Base-by-base conservation (phyloP, 2,113 vertebrate species). In the Casuarius casuarius region DNA sequence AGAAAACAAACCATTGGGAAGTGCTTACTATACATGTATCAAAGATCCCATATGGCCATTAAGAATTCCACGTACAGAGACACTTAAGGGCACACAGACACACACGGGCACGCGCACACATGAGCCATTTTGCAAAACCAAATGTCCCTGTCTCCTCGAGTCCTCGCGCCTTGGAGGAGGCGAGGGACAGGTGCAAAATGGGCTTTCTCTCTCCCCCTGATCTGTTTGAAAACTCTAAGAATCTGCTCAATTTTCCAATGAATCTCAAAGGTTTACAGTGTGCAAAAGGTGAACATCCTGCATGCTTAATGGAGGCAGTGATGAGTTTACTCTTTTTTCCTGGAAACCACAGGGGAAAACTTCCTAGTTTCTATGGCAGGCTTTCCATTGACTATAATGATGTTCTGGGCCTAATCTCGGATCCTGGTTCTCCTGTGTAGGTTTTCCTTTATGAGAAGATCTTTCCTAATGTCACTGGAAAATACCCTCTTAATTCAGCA, bases 1-100 rank as follows among this genome's bases (percentile, higher is more conserved):
- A 86, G 72, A 68, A 84, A 92, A 81, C 3, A n/a, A 89, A 29
- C 10, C 58, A 58, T 65, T 68, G 44, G n/a, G 81, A 91, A 80
- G n/a, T 16, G 35, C 68, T 68, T 82, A 12, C 26, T 66, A 4
- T 70, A 14, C 18, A 76, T 44, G 2, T 49, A 52, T 79, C 51
- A 62, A 88, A 77, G 26, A 6, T 81, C 31, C 42, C 17, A 17
- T 58, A 4, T 14, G 20, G 18, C 29, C 49, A 14, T 72, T 72
- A 40, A 78, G 48, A 71, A 58, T 33, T 72, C 48, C 42, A 15
- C 0, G 0, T 48, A 54, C 67, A 79, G 51, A 38, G 44, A 63
- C 6, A 23, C 14, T 42, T 67, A 38, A 48, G 42, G 56, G 48
- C 29, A 23, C 0, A 1, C 5, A 11, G 35, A 5, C 10, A 35